Percentiles rank a stretch among this genome's conserved stretches.
Evolutionary conservation across 1,140 invertebrate species (phyloP).

Genomic region (Thaumatotibia leucotreta): DNA sequence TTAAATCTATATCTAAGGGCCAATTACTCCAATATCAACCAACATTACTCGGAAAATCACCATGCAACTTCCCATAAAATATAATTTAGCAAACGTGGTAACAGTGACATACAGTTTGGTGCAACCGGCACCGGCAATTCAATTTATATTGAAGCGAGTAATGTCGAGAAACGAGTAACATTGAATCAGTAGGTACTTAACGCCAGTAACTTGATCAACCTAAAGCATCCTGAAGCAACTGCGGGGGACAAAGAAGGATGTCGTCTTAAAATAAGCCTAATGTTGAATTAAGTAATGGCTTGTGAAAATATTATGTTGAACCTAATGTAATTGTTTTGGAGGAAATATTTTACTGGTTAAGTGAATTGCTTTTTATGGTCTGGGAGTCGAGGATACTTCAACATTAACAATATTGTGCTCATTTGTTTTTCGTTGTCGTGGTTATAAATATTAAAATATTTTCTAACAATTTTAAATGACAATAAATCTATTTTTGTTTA

Average conservation of each 20-base stretch:
- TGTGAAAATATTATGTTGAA: not conserved
- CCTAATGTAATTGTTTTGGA: not conserved
- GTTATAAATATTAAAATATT: too few species aligned
- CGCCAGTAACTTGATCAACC: not conserved
- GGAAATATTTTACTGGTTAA: not conserved
- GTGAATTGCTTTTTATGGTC: not conserved
- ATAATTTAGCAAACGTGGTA: too few species aligned
- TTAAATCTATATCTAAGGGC: too few species aligned
- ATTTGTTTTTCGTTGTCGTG: not conserved
- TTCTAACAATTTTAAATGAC: too few species aligned
- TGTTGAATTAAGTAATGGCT: not conserved
- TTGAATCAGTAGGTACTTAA: not conserved
- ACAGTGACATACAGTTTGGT: too few species aligned
- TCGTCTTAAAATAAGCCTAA: not conserved
- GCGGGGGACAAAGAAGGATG: not conserved
- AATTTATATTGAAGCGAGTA: too few species aligned
- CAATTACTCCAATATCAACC: too few species aligned
- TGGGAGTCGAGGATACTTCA: not conserved
- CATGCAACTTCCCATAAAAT: too few species aligned
- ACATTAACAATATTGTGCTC: not conserved
- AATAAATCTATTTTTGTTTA: too few species aligned
- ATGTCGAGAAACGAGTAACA: not conserved
- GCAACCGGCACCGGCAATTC: too few species aligned
- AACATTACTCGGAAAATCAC: too few species aligned
- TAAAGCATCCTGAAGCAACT: not conserved